Evolutionary conservation across 1,140 invertebrate genomes (phyloP).

Genomic region (Aphaenogaster floridana): DNA sequence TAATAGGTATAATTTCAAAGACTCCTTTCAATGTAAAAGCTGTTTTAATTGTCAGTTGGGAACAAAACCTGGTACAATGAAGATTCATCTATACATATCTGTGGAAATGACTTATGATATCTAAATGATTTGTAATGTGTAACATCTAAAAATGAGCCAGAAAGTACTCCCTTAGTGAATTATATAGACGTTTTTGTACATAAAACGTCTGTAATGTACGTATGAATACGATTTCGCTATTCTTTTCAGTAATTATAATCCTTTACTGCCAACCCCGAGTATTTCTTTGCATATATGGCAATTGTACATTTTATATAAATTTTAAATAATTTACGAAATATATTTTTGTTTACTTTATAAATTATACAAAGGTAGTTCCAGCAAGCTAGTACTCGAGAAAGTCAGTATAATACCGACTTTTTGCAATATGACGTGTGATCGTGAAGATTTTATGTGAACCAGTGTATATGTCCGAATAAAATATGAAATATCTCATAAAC

Average conservation of each 20-base stretch:
- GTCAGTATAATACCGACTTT: slow-evolving; percentile 22
- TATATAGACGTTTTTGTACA: neutral
- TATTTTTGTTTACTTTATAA: slow-evolving; percentile 21
- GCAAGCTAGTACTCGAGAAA: slow-evolving; percentile 1
- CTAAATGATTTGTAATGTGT: neutral
- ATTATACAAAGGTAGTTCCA: neutral
- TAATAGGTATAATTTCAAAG: neutral
- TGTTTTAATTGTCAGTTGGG: neutral
- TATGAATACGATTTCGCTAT: neutral
- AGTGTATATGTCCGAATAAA: slow-evolving; percentile 45
- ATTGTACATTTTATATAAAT: slow-evolving; percentile 33
- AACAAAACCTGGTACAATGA: neutral
- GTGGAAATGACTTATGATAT: neutral
- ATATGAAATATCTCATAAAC: neutral
- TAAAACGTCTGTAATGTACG: neutral
- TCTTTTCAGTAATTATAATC: slow-evolving; percentile 20
- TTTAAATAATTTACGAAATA: slow-evolving; percentile 23
- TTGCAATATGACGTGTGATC: neutral
- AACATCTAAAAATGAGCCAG: neutral
- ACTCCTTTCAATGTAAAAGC: neutral
- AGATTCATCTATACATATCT: neutral
- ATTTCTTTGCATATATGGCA: slow-evolving; percentile 48
- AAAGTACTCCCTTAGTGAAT: slow-evolving; percentile 6
- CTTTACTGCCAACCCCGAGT: slow-evolving; percentile 54
- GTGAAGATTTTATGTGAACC: slow-evolving; percentile 30